Base-by-base conservation (phyloP, 1,140 invertebrate species). In the Tetraneura akinire region DNA sequence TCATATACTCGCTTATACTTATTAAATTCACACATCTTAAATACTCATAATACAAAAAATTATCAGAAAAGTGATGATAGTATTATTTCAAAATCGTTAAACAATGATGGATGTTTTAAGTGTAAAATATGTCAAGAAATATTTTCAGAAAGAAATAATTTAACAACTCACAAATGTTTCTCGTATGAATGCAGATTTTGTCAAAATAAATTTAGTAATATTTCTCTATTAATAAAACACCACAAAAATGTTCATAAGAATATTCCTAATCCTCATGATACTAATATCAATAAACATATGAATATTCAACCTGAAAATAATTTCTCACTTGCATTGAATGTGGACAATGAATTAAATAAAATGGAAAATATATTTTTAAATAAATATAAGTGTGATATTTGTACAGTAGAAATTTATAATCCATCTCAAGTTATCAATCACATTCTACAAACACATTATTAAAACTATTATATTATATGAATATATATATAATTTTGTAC, bases 341-440 rank as follows among this genome's bases (percentile, higher is more conserved):
- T 45, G n/a, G 45, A 8, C 1, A 66, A 66, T 23, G 13, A 45
- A 26, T 4, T 26, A 47, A 49, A 47, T 14, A 21, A n/a, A 14
- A 5, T 13, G 26, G 26, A 60, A 64, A 29, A 64, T 5, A 37
- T 14, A 9, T 14, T 18, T n/a, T 3, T n/a, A 8, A 21, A 60
- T 8, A 29, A 60, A 45, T 62, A 18, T 47, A 78, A 47, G 42
- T 78, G 74, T 78, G 74, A 78, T 78, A 21, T 78, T 78, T 78
- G 74, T 62, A 45, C 9, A 8, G 14, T 47, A 42, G 47, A 16
- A 45, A 62, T 62, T 26, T 5, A 29, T 3, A 78, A 37, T 16
- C 74, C 47, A 78, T 8, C 21, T 47, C 55, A 78, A n/a, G 62
- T 78, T 29, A 0, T 23, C 62, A 3, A 21, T 62, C 74, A 78